phyloP scores from a whole-genome alignment of 1,140 invertebrate genomes.

The Drosophila rufa region DNA sequence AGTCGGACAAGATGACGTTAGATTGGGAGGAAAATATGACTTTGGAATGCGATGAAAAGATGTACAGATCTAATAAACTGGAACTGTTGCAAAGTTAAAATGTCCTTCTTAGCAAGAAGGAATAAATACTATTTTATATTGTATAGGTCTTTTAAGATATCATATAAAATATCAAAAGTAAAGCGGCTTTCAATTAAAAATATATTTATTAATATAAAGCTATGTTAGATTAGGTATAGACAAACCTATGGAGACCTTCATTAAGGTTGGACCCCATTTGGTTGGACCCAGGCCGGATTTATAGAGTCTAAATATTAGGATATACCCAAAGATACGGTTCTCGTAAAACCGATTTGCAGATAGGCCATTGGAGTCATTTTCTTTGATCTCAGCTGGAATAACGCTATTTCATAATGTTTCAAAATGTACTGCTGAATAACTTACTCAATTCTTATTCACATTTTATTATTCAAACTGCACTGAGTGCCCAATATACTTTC shows the following conservation, averaged over 20 bases:
- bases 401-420: background rate
- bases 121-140: too few species aligned
- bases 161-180: too few species aligned
- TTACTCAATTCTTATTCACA: background rate
- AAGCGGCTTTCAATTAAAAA: too few species aligned
- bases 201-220: too few species aligned
- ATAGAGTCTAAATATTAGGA: too few species aligned
- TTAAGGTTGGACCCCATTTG: too few species aligned
- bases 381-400: background rate
- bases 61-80: constrained; percentile 26
- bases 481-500: background rate
- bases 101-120: background rate
- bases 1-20: background rate
- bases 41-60: constrained; percentile 12
- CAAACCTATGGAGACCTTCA: too few species aligned
- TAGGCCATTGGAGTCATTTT: background rate
- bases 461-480: background rate
- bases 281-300: too few species aligned
- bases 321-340: too few species aligned
- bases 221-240: too few species aligned
- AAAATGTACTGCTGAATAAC: background rate
- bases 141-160: too few species aligned
- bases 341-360: too few species aligned
- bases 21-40: constrained; percentile 1
- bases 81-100: background rate